These are phyloP conservation scores for Cylas formicarius DNA, from an alignment of 1,140 invertebrate genomes.

Conservation along the genomic window DNA sequence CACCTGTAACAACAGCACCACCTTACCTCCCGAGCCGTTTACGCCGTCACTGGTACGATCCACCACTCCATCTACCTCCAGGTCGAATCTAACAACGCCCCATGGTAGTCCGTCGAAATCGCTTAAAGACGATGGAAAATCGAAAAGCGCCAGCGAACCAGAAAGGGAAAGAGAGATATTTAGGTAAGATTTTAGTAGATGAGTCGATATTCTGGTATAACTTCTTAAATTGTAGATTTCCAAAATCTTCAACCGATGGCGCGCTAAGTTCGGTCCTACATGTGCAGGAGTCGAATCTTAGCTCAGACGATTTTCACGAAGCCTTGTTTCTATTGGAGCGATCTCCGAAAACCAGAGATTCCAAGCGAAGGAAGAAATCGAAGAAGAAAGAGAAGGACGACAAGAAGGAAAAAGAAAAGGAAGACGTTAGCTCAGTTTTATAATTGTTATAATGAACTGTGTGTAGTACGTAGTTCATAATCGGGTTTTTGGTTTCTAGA, in stretches of 20 bases:
- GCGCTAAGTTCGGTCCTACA: constrained; percentile 53
- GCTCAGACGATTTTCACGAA: constrained; percentile 56
- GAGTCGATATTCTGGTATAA: background rate
- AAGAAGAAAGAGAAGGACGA: constrained; percentile 43
- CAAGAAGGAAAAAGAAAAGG: constrained; percentile 41
- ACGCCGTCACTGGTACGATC: constrained; percentile 38
- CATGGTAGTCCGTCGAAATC: constrained; percentile 30
- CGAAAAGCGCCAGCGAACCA: constrained; percentile 49
- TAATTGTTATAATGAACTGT: constrained; percentile 22
- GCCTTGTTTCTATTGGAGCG: constrained; percentile 50
- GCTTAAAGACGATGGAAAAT: constrained; percentile 37
- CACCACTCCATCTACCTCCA: constrained; percentile 35
- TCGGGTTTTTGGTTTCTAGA: no score
- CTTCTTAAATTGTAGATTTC: constrained; percentile 40
- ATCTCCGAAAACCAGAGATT: constrained; percentile 46
- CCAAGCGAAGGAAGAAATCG: constrained; percentile 41
- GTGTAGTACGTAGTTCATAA: no score
- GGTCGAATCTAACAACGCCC: constrained; percentile 28
- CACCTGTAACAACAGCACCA: constrained; percentile 28
- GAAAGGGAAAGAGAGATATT: constrained; percentile 49
- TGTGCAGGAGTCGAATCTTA: constrained; percentile 53
- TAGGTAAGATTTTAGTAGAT: constrained; percentile 16
- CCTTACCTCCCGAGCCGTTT: constrained; percentile 37
- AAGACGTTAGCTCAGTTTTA: constrained; percentile 36
- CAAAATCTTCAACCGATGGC: constrained; percentile 52